A percentile compares a stretch with the other conserved stretches of the same genome.
These are phyloP conservation scores for Sandelia bainsii DNA, from an alignment of 2,797 vertebrate species.

Conservation along the genomic window DNA sequence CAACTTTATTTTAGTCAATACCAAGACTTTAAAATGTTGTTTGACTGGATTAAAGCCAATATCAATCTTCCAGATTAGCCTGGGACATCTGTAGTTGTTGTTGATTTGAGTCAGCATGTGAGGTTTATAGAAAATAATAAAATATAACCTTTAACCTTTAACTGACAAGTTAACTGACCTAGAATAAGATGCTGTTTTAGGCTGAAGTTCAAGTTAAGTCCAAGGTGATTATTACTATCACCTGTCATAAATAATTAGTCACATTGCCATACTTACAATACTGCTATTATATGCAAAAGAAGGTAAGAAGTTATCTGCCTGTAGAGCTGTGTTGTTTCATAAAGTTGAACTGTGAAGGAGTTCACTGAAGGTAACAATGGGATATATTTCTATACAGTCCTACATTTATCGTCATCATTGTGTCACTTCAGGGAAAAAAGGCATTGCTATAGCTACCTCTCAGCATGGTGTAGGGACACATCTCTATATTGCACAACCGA, in stretches of 20 bases:
- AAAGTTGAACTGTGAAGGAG: background rate
- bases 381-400: background rate
- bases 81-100: no score
- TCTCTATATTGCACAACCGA: background rate
- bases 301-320: background rate
- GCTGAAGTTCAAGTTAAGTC: background rate
- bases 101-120: no score
- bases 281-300: background rate
- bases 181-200: no score
- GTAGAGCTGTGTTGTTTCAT: background rate
- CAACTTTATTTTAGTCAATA: no score
- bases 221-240: background rate
- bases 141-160: no score
- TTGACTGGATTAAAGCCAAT: no score
- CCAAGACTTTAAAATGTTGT: no score
- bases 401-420: background rate
- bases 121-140: no score
- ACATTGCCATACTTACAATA: background rate
- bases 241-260: background rate
- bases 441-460: slow-evolving; percentile 16
- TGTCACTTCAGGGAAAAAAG: background rate
- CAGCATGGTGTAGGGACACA: slow-evolving; percentile 4
- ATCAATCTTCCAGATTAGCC: no score
- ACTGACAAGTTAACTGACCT: no score
- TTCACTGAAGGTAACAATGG: background rate